Evolutionary conservation across 2,797 vertebrate genomes (phyloP).

Genomic region (Petrocephalus schoutedeni): DNA sequence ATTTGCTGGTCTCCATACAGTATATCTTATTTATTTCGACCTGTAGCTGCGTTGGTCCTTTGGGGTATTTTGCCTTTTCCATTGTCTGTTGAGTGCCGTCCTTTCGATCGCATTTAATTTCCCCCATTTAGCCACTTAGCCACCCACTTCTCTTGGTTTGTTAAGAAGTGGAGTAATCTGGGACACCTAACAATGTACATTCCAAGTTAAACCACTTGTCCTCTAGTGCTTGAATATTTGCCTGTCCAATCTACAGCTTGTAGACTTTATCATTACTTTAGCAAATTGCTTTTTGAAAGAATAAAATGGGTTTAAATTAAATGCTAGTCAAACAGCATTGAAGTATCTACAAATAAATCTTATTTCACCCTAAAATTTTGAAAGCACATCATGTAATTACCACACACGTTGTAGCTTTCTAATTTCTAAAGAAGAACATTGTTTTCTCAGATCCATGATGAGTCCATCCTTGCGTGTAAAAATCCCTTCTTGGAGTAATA

Average conservation of each 20-base stretch:
- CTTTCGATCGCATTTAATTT: neutral
- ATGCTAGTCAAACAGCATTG: neutral
- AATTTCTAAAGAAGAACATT: neutral
- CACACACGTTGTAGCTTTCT: neutral
- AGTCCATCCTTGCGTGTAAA: neutral
- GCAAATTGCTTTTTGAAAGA: neutral
- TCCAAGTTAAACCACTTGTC: neutral
- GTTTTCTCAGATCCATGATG: neutral
- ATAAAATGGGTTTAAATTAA: neutral
- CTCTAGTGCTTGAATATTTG: neutral
- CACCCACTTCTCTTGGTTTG: neutral
- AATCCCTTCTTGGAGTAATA: neutral
- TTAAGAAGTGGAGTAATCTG: neutral
- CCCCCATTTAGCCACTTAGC: neutral
- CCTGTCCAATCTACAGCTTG: neutral
- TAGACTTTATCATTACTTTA: neutral
- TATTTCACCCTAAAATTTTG: neutral
- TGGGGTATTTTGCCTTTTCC: neutral
- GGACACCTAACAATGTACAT: neutral
- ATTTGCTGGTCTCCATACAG: neutral
- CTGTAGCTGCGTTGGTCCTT: neutral
- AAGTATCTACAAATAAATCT: neutral
- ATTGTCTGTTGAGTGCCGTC: neutral
- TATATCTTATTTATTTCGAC: neutral
- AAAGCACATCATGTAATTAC: neutral